Evolutionary conservation across 2,113 vertebrate genomes (phyloP).

Genomic region (Oriolus oriolus): DNA sequence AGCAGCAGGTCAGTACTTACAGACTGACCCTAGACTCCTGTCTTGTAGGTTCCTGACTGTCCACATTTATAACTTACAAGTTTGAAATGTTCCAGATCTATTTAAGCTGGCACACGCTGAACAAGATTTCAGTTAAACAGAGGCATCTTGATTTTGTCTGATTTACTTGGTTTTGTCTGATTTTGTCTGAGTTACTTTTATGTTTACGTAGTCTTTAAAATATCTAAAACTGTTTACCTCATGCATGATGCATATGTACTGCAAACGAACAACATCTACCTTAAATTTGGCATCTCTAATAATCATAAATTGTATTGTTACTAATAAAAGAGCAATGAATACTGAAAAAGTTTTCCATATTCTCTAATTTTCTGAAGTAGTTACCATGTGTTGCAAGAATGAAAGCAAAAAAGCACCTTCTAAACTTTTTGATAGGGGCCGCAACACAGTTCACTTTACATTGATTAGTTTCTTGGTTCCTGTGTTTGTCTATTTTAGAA

Average conservation of each 20-base stretch:
- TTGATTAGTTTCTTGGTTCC: slow-evolving; percentile 19
- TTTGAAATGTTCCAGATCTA: background rate
- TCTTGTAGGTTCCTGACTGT: background rate
- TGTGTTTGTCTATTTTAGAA: slow-evolving; percentile 40
- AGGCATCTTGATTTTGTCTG: background rate
- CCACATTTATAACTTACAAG: background rate
- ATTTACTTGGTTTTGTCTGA: background rate
- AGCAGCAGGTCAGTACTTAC: background rate
- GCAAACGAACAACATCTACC: background rate
- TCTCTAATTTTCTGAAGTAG: background rate
- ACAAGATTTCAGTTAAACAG: background rate
- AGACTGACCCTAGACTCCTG: background rate
- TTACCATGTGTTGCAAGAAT: background rate
- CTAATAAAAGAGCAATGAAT: background rate
- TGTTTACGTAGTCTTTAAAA: background rate
- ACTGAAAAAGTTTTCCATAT: background rate
- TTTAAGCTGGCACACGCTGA: background rate
- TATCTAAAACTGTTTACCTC: background rate
- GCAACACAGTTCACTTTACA: background rate
- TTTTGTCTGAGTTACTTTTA: background rate
- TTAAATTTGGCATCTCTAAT: background rate
- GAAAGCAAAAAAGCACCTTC: background rate
- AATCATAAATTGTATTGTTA: background rate
- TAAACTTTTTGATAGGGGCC: background rate
- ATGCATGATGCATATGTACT: background rate